Base-by-base conservation (phyloP, 2,113 vertebrate species). In the Nestor notabilis region DNA sequence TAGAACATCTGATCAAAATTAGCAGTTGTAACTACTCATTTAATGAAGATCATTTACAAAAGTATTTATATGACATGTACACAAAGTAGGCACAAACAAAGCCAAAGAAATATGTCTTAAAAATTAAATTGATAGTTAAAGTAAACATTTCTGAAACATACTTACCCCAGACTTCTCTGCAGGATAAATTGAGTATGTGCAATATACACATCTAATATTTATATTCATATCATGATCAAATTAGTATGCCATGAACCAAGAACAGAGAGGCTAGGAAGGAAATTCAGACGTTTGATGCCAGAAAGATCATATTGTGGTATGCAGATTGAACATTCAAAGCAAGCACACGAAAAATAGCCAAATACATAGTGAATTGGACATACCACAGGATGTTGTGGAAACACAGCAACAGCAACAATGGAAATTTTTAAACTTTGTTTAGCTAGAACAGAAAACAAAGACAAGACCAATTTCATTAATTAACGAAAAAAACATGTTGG, bases 361-460 rank as follows among this genome's bases (percentile, higher is more conserved):
- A 90, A 93, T 88, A 74, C 66, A 91, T 79, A 90, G 84, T 31
- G 50, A 95, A 90, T 95, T 7, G 8, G 89, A 97, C 94, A 92
- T 96, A 92, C 37, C 61, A 89, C 23, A 79, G 60, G 19, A 89
- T 97, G 94, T 97, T 98, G 98, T 96, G 95, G 96, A 97, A 98
- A 96, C 92, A 87, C 87, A 89, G 69, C 84, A 97, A 97, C 91
- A 96, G 88, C 70, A 97, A 97, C 95, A 96, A 96, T 94, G 94
- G 97, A 96, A 98, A 97, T 88, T 97, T 95, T 96, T 89, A 89
- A 97, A 66, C 93, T 96, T 85, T 94, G 96, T 97, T 97, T 97
- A 97, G 89, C 77, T 93, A 89, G 89, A 97, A 66, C 87, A 96
- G 89, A 98, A 97, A 98, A 97, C 97, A 97, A 98, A 97, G 95